phyloP scores from a whole-genome alignment of 92 coral and sea anemone genomes.

The Porites lobata region DNA sequence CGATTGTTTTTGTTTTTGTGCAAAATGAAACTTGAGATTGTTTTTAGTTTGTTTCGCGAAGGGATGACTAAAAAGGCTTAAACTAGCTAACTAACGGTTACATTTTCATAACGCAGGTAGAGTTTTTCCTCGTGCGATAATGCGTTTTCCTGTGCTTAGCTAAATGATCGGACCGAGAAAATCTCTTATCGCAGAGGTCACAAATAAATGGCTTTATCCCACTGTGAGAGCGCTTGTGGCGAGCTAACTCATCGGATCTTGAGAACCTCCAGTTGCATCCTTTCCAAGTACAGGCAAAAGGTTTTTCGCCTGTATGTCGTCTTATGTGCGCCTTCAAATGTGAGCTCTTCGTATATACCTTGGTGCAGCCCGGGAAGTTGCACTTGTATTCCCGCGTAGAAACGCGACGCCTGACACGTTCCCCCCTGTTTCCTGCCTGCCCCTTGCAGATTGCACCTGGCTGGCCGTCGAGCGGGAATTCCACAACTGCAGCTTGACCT shows the following conservation, averaged over 20 bases:
- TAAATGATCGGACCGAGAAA: slow-evolving; percentile 90
- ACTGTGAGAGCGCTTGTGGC: slow-evolving; percentile 94
- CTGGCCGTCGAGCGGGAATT: slow-evolving; percentile 17
- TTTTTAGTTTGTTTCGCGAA: background rate
- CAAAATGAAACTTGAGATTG: background rate
- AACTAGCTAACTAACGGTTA: background rate
- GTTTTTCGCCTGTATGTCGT: slow-evolving; percentile 92
- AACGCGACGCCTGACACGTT: slow-evolving; percentile 81
- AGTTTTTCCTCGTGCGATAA: slow-evolving; percentile 90
- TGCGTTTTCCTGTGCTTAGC: slow-evolving; percentile 95
- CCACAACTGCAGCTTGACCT: slow-evolving; percentile 34
- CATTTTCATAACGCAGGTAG: slow-evolving; percentile 60
- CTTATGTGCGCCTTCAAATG: slow-evolving; percentile 91
- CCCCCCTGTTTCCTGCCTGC: slow-evolving; percentile 58
- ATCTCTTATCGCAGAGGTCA: slow-evolving; percentile 92
- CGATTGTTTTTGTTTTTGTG: background rate
- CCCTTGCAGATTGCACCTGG: slow-evolving; percentile 35
- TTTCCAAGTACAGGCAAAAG: slow-evolving; percentile 93
- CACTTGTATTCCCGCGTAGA: slow-evolving; percentile 94
- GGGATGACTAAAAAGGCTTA: background rate
- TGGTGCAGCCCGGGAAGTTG: slow-evolving; percentile 82
- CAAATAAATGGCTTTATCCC: slow-evolving; percentile 92
- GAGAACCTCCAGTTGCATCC: slow-evolving; percentile 94
- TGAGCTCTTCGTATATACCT: slow-evolving; percentile 91
- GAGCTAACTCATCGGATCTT: slow-evolving; percentile 90